Evolutionary conservation across 2,888 invertebrate species (phyloP).

Genomic region (Alcis repandata): DNA sequence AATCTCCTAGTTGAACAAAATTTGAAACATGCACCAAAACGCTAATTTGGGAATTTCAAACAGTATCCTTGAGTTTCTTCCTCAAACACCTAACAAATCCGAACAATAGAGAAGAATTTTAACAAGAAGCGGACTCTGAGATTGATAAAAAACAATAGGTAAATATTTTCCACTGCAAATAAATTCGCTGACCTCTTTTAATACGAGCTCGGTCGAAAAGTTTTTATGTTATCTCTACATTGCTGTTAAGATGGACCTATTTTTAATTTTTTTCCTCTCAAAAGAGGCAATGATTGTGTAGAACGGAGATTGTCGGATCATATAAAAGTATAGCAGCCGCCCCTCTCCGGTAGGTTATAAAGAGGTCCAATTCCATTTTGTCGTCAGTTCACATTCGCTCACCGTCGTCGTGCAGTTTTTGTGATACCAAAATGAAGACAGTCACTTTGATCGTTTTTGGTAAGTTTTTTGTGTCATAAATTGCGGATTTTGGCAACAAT

Average conservation of each 20-base stretch:
- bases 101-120: constrained; percentile 37
- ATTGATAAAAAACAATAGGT: constrained; percentile 38
- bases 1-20: constrained; percentile 38
- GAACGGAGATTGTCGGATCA: constrained; percentile 24
- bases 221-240: constrained; percentile 28
- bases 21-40: constrained; percentile 28
- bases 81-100: constrained; percentile 21
- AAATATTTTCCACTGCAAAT: constrained; percentile 46
- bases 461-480: constrained; percentile 58
- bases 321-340: constrained; percentile 48
- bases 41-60: constrained; percentile 28
- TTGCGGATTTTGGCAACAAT: constrained; percentile 27
- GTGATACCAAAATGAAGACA: constrained; percentile 67
- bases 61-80: constrained; percentile 25
- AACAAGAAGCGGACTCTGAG: constrained; percentile 32
- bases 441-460: constrained; percentile 73
- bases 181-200: constrained; percentile 43
- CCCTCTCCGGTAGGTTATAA: constrained; percentile 62
- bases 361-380: constrained; percentile 55
- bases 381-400: constrained; percentile 61
- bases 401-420: constrained; percentile 51
- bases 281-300: constrained; percentile 29
- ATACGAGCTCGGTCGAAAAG: constrained; percentile 17
- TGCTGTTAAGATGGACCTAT: constrained; percentile 16
- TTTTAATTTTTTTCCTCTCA: background rate